phyloP scores from a whole-genome alignment of 2,888 invertebrate genomes.

The Xanthia icteritia region DNA sequence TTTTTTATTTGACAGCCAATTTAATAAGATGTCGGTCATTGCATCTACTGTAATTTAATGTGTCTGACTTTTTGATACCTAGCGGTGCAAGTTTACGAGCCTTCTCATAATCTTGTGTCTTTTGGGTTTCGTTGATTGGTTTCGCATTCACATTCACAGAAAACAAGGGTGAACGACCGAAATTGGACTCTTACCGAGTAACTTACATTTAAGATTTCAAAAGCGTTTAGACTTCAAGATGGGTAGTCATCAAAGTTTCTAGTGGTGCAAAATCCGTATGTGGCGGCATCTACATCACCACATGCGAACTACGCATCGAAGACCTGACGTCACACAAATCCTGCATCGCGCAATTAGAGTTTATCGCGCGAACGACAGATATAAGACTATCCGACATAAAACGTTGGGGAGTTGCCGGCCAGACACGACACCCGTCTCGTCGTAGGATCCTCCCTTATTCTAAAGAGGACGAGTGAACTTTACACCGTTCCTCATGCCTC shows the following conservation, averaged over 20 bases:
- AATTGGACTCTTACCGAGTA: not conserved
- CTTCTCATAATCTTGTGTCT: not conserved
- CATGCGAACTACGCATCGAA: no score
- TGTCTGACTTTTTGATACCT: not conserved
- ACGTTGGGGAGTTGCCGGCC: no score
- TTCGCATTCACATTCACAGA: not conserved
- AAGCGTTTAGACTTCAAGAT: not conserved
- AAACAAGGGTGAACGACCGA: conserved; percentile 1
- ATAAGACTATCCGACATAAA: no score
- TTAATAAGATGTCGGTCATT: not conserved
- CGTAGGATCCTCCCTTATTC: no score
- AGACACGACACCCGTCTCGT: no score
- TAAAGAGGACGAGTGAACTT: no score
- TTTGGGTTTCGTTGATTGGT: conserved; percentile 1
- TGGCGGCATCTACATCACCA: no score
- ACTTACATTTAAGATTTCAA: not conserved
- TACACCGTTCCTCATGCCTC: no score
- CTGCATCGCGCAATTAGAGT: no score
- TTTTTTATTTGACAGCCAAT: conserved; percentile 25
- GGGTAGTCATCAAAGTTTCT: conserved; percentile 6
- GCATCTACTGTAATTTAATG: not conserved
- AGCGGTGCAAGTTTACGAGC: not conserved
- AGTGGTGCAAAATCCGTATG: not conserved
- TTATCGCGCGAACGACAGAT: no score
- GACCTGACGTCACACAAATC: no score